Evolutionary conservation across 1,140 invertebrate species (phyloP), one percentile per base, ranked within the genome.

Genomic region (Teleopsis dalmanni): DNA sequence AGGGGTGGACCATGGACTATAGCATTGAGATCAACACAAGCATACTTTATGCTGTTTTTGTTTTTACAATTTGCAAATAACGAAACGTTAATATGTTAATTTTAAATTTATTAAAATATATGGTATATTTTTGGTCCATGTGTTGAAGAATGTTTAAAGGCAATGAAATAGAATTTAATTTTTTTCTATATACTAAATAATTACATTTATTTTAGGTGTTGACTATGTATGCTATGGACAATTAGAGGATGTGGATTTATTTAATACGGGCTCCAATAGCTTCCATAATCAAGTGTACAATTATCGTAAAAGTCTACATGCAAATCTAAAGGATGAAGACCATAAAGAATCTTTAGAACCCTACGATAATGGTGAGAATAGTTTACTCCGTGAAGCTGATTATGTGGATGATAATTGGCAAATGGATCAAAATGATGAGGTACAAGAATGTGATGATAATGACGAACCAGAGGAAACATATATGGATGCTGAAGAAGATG

Each of bases 241-340:
- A 47, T 37, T 67, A 50, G 64, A 67, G 10, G 64, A 67, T 38
- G 65, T 67, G 37, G 64, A 67, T 57, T 52, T 67, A 3, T 67
- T 58, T 18, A 67, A 64, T 42, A 65, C 55, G 11, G 65, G 61
- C 18, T 47, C 53, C 22, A 62, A 65, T 38, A 67, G 64, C 10
- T 67, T 67, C 22, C 64, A 67, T 22, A 59, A 64, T 38, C 64
- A 67, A 38, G 64, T 67, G 6, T 67, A 67, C 29, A 64, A 67
- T 25, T 67, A 67, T 33, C 58, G 64, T 16, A 67, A 67, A 23
- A 67, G 64, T 47, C 50, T 67, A 41, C 57, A 64, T 44, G 61
- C 61, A 2, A 67, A 67, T 48, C 49, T 67, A 0, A 60, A 67
- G 26, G 60, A 67, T 16, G 64, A 43, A 33, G 61, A 62, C 18